Conservation (phyloP, 2,113 vertebrate genomes). For the Drymodes brunneopygia region DNA sequence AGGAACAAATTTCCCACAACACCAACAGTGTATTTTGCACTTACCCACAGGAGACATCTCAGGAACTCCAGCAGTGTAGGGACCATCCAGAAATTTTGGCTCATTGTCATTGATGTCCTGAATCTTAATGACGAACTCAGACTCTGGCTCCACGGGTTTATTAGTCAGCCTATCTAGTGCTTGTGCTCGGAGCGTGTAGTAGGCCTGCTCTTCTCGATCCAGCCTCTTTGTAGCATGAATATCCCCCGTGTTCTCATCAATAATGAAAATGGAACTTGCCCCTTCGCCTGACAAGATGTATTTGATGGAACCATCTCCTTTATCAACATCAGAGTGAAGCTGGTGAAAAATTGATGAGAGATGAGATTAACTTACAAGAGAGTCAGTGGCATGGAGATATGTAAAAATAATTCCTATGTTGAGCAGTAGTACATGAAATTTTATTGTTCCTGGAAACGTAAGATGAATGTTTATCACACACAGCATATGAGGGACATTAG, state of each 20-base stretch:
- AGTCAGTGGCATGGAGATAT: constrained; percentile 55
- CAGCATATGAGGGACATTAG: not conserved
- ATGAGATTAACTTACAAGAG: constrained; percentile 74
- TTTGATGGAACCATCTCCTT: constrained; percentile 93
- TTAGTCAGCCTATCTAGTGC: constrained; percentile 88
- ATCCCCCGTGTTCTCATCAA: constrained; percentile 96
- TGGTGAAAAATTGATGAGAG: constrained; percentile 77
- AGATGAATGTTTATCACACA: not conserved
- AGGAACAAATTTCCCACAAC: not conserved
- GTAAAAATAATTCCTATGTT: constrained; percentile 61
- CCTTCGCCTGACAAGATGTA: constrained; percentile 95
- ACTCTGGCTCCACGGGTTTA: constrained; percentile 87
- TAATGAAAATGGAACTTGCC: constrained; percentile 96
- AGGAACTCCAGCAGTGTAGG: constrained; percentile 87
- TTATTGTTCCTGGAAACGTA: constrained; percentile 61
- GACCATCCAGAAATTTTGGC: constrained; percentile 92
- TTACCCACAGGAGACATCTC: constrained; percentile 97
- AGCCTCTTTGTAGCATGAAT: constrained; percentile 96
- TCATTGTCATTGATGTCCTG: constrained; percentile 99
- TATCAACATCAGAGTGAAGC: constrained; percentile 98
- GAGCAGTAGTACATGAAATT: constrained; percentile 17
- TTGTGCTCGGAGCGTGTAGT: constrained; percentile 91
- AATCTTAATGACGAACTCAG: constrained; percentile 95
- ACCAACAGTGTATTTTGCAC: constrained; percentile 21
- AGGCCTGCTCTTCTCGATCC: constrained; percentile 92